Base-by-base conservation (phyloP, 2,797 vertebrate species). In the Chaetodon trifasciatus region DNA sequence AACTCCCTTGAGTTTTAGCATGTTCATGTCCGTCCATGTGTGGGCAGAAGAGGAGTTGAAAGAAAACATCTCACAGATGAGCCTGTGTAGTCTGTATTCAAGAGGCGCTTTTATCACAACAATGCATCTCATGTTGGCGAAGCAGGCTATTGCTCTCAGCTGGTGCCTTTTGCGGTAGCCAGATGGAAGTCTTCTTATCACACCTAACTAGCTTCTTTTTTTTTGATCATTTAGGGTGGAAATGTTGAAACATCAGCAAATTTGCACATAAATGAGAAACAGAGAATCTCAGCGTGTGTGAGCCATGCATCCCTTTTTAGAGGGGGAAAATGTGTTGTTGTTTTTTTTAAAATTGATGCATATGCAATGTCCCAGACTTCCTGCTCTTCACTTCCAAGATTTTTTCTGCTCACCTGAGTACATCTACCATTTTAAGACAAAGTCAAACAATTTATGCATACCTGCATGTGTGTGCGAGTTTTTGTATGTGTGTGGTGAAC, bases 201-300 rank as follows among this genome's bases (percentile, higher is more conserved):
- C 56, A 79, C 58, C 60, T 71, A 73, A 81, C 74, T 63, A 73
- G 61, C 67, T 60, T 66, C 39, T 42, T 1, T 32, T 61, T 73
- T 73, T 63, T 73, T 44, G n/a, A 79, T 88, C 55, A 76, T 78
- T 90, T 84, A 74, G 58, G 77, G 55, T 63, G 49, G 49, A 88
- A 85, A 88, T 65, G 77, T 75, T 70, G 73, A 88, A 83, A 83
- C 40, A 79, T 81, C 55, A 58, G 70, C 37, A 24, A 66, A 86
- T 93, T 87, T 91, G 77, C 84, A 90, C 85, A 86, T 86, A 88
- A 83, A 91, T 90, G 81, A 85, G 67, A 86, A 84, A 74, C 62
- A 5, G 49, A 76, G 39, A 73, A 74, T 65, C 64, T 19, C 50
- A 37, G 50, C 46, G 28, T 74, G 60, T 63, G 55, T 40, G 46